Base-by-base conservation (phyloP, 2,797 vertebrate species). In the Eurystomus glaucurus region DNA sequence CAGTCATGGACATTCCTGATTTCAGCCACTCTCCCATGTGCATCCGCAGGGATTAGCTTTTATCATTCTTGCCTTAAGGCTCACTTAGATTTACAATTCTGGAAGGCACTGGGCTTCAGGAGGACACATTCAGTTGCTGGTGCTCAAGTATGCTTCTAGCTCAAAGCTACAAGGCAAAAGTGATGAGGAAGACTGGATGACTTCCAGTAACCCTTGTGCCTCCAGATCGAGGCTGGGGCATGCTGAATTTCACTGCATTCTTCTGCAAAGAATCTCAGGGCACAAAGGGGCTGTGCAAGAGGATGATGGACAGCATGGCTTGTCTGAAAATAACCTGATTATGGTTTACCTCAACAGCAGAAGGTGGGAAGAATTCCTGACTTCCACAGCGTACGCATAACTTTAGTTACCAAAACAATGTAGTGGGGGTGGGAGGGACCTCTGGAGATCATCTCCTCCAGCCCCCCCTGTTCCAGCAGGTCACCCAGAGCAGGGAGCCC, bases 1-100 rank as follows among this genome's bases (percentile, higher is more conserved):
- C 6, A 62, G 39, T 25, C 33, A 7, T 14, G 23, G 13, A 2
- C 0, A 1, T 43, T 89, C 29, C 70, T 15, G 29, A 21, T 35
- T 71, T 79, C 70, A 91, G 29, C 20, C 62, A 41, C 28, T 21
- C 15, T 75, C 22, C 54, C 54, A 14, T 1, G 7, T 45, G 6
- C 33, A 50, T 37, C 33, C 16, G 28, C 37, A 61, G 31, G 29
- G 26, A 61, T 51, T 50, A 45, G 1, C 0, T 52, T 81, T 76
- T 74, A 19, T 54, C 19, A 20, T 50, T 78, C 37, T 74, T 78
- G 46, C 33, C 29, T 75, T 60, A 68, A 7, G 3, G 1, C 3
- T 77, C 11, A 18, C 13, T 81, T 37, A 76, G 26, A 52, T 46
- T 75, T 65, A 81, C 23, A 79, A 0, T 79, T 87, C 29, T 75